These are phyloP conservation scores for Drosophila dunni DNA, from an alignment of 1,140 invertebrate genomes.

Conservation along the genomic window DNA sequence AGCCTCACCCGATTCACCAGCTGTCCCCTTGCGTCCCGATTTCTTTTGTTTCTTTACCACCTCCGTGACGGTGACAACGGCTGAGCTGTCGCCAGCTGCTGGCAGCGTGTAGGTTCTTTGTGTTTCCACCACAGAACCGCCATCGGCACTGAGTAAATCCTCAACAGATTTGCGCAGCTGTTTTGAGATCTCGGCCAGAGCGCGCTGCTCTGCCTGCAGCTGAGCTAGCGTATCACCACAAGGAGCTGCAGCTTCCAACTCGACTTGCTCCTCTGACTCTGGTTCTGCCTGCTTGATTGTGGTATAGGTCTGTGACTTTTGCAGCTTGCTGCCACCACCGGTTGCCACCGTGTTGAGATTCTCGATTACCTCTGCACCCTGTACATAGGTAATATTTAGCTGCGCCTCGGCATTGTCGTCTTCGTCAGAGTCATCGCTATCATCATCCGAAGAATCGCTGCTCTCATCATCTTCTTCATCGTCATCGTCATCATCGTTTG, in stretches of 20 bases:
- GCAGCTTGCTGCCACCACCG: constrained; percentile 61
- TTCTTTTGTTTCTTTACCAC: constrained; percentile 64
- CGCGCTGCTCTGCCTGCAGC: constrained; percentile 78
- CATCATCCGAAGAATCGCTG: constrained; percentile 73
- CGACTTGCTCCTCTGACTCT: constrained; percentile 8
- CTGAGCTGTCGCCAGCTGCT: constrained; percentile 50
- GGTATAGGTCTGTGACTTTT: constrained; percentile 80
- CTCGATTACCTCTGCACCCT: constrained; percentile 81
- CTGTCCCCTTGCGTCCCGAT: background rate
- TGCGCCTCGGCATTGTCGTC: constrained; percentile 68
- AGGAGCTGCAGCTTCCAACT: background rate
- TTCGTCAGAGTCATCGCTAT: constrained; percentile 72
- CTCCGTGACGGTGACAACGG: constrained; percentile 71
- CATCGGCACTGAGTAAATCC: constrained; percentile 70
- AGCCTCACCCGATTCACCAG: constrained; percentile 65
- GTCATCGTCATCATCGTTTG: constrained; percentile 66
- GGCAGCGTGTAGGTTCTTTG: constrained; percentile 55
- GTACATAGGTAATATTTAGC: constrained; percentile 69
- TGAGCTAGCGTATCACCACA: constrained; percentile 62
- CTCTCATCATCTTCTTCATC: constrained; percentile 71
- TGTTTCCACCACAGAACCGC: constrained; percentile 56
- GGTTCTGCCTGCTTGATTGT: constrained; percentile 67
- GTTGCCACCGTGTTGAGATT: constrained; percentile 74
- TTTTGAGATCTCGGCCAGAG: constrained; percentile 82
- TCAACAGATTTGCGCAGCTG: constrained; percentile 81